These are phyloP conservation scores for Capreolus pygargus DNA, from an alignment of 2,113 vertebrate genomes.

Conservation along the genomic window DNA sequence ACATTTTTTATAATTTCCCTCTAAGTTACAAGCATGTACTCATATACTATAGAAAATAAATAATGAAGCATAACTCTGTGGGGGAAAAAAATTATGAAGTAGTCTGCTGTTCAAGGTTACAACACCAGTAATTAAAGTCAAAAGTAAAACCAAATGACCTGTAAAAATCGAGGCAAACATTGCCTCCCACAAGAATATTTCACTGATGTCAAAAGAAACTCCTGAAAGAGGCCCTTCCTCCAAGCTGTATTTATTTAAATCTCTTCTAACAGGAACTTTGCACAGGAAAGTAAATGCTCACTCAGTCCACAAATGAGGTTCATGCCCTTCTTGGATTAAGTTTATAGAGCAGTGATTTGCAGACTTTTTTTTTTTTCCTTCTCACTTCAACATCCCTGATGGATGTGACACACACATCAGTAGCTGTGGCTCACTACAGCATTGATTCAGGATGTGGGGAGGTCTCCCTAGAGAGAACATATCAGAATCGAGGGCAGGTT, in stretches of 20 bases:
- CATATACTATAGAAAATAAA: slow-evolving; percentile 36
- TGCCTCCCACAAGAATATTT: slow-evolving; percentile 11
- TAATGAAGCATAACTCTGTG: slow-evolving; percentile 39
- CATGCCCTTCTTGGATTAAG: background rate
- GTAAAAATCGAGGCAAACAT: background rate
- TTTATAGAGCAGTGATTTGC: slow-evolving; percentile 12
- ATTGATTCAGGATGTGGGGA: background rate
- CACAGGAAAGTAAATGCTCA: slow-evolving; percentile 31
- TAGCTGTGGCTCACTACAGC: background rate
- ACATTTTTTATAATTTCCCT: background rate
- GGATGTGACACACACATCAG: background rate
- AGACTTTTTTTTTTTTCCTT: background rate
- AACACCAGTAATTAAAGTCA: slow-evolving; percentile 16
- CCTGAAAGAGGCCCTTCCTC: slow-evolving; percentile 12
- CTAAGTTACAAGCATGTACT: background rate
- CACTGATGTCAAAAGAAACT: background rate
- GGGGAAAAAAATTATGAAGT: background rate
- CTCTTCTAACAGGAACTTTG: slow-evolving; percentile 36
- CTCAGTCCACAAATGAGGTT: background rate
- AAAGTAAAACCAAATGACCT: slow-evolving; percentile 43
- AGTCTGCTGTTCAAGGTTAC: slow-evolving; percentile 9
- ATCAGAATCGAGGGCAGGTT: background rate
- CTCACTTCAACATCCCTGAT: background rate
- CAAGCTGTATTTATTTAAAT: slow-evolving; percentile 47
- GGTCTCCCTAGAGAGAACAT: background rate